phyloP scores from a whole-genome alignment of 2,797 vertebrate genomes.

The Champsocephalus esox region DNA sequence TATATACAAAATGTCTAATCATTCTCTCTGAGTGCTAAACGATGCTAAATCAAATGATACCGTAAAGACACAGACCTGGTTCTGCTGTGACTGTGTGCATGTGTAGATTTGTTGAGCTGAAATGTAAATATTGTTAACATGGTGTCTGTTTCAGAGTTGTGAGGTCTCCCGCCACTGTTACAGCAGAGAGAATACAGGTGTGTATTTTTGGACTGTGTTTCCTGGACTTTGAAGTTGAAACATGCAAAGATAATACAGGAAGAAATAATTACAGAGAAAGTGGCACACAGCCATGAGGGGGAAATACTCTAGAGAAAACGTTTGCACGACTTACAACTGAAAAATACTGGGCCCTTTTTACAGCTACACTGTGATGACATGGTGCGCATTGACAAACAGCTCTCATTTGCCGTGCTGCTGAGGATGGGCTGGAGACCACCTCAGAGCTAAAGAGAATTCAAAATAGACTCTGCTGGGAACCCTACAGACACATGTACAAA shows the following conservation, averaged over 20 bases:
- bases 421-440: slow-evolving; percentile 47
- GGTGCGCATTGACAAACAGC: slow-evolving; percentile 24
- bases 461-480: slow-evolving; percentile 19
- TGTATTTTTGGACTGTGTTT: slow-evolving; percentile 21
- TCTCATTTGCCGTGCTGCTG: slow-evolving; percentile 9
- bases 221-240: slow-evolving; percentile 1
- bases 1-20: neutral
- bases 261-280: slow-evolving; percentile 8
- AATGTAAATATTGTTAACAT: slow-evolving; percentile 18
- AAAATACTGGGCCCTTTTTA: slow-evolving; percentile 7
- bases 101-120: slow-evolving; percentile 20
- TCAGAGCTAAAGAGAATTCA: slow-evolving; percentile 23
- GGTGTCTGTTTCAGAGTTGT: slow-evolving; percentile 15
- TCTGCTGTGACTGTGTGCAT: slow-evolving; percentile 10
- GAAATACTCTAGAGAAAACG: neutral
- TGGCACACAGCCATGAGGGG: neutral
- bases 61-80: slow-evolving; percentile 9
- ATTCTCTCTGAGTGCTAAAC: neutral
- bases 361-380: slow-evolving; percentile 15
- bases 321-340: neutral
- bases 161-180: slow-evolving; percentile 16
- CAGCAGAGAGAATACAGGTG: slow-evolving; percentile 16
- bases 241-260: neutral
- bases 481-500: slow-evolving; percentile 38
- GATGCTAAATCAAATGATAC: slow-evolving; percentile 10